Conservation (phyloP, 2,797 vertebrate species). For the Bovichtus variegatus region DNA sequence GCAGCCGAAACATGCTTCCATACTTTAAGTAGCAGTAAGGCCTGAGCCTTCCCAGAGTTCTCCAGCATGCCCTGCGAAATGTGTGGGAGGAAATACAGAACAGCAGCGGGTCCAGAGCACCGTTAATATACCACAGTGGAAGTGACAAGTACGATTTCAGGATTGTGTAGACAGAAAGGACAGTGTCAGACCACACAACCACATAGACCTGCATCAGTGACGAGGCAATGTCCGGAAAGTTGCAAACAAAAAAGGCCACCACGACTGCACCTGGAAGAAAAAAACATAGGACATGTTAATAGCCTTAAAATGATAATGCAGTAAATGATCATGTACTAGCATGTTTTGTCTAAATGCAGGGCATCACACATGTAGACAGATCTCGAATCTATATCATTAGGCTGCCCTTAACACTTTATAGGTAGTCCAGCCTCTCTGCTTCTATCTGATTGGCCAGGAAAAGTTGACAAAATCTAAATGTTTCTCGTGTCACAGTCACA, state of each 20-base stretch:
- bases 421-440: not conserved
- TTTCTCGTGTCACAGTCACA: not conserved
- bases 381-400: no score
- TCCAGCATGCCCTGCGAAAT: constrained; percentile 84
- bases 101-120: constrained; percentile 85
- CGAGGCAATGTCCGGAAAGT: constrained; percentile 86
- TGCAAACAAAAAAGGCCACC: constrained; percentile 85
- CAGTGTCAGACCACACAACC: constrained; percentile 80
- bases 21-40: constrained; percentile 45
- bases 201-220: constrained; percentile 87
- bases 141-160: constrained; percentile 86
- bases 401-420: not conserved
- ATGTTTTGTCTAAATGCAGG: not conserved
- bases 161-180: constrained; percentile 81
- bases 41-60: constrained; percentile 73
- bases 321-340: not conserved
- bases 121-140: constrained; percentile 87
- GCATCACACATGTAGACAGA: not conserved
- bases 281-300: no score
- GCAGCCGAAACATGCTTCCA: constrained; percentile 36
- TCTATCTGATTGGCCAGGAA: not conserved
- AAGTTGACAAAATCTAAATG: not conserved
- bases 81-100: constrained; percentile 87
- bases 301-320: not conserved
- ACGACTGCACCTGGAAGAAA: constrained; percentile 79